phyloP scores from a whole-genome alignment of 2,888 invertebrate species.

The Drosophila atripex region DNA sequence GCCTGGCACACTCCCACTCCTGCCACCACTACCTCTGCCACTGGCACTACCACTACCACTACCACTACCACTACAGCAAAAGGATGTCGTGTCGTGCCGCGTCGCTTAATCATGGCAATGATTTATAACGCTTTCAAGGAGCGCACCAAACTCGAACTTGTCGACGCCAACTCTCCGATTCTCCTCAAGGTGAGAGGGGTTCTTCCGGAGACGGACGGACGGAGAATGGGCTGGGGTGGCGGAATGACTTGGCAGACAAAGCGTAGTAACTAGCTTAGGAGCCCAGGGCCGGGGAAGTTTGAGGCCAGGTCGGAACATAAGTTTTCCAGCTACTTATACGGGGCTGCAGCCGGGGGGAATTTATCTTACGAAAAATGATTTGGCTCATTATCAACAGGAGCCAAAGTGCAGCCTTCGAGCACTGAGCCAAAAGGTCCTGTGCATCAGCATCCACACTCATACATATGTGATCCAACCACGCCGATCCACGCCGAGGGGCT shows the following conservation, averaged over 20 bases:
- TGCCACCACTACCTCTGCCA: constrained; percentile 30
- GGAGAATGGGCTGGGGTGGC: not conserved
- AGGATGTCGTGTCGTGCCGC: constrained; percentile 76
- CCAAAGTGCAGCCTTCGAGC: constrained; percentile 64
- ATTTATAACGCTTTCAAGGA: constrained; percentile 81
- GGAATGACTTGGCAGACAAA: constrained; percentile 73
- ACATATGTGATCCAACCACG: too few species aligned
- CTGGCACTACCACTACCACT: not conserved
- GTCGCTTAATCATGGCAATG: constrained; percentile 80
- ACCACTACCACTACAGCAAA: constrained; percentile 59
- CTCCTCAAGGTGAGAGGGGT: constrained; percentile 40
- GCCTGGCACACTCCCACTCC: not conserved
- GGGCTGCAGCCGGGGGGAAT: constrained; percentile 46
- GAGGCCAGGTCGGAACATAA: constrained; percentile 65
- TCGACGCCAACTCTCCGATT: constrained; percentile 62
- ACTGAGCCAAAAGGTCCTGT: not conserved
- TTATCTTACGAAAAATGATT: constrained; percentile 79
- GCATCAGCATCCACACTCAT: too few species aligned
- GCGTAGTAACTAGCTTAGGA: constrained; percentile 35
- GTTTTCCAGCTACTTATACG: constrained; percentile 74
- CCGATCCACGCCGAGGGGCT: too few species aligned
- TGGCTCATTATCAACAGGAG: constrained; percentile 79
- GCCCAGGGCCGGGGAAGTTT: constrained; percentile 10
- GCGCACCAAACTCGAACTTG: constrained; percentile 74
- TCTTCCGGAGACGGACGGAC: not conserved